Base-by-base conservation (phyloP, 2,113 vertebrate species). In the Platichthys stellatus region DNA sequence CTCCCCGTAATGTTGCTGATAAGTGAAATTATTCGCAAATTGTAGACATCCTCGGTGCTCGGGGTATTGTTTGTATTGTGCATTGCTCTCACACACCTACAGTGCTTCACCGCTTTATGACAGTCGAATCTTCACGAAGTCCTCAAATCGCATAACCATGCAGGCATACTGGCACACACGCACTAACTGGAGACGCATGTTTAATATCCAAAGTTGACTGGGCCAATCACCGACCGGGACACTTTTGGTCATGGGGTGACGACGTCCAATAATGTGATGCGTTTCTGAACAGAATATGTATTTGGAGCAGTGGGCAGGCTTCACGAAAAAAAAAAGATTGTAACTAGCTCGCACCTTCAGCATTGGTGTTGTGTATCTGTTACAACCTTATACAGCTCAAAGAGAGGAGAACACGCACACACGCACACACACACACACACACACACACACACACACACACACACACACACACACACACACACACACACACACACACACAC, bases 141-240 rank as follows among this genome's bases (percentile, higher is more conserved):
- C 93, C 90, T 92, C 92, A 89, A 3, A 13, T 94, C 93, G 82
- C 93, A 61, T 88, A 90, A 90, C 89, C 84, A 89, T 90, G 17
- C 35, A 83, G 90, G 18, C 80, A 38, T 14, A 45, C 63, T 6
- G 20, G 31, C 18, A 40, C 77, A 69, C 80, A 71, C 79, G 8
- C 80, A 61, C 69, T 80, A 83, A 92, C 93, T 93, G 92, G 93
- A 95, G 94, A 93, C 93, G 93, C 94, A 93, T 94, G 93, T 95
- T 90, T 59, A 77, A 62, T 88, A 85, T 73, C 84, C 78, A 88
- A 86, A 93, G 93, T 92, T 93, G 87, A 90, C 83, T 73, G 81
- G 89, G 80, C 96, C 96, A 96, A 96, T 96, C 84, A 90, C 51
- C 26, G 72, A 35, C 74, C 74, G 35, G 86, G 78, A 86, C 88